These are phyloP conservation scores for Drosophila yakuba DNA, from an alignment of 1,140 invertebrate species.

Conservation along the genomic window DNA sequence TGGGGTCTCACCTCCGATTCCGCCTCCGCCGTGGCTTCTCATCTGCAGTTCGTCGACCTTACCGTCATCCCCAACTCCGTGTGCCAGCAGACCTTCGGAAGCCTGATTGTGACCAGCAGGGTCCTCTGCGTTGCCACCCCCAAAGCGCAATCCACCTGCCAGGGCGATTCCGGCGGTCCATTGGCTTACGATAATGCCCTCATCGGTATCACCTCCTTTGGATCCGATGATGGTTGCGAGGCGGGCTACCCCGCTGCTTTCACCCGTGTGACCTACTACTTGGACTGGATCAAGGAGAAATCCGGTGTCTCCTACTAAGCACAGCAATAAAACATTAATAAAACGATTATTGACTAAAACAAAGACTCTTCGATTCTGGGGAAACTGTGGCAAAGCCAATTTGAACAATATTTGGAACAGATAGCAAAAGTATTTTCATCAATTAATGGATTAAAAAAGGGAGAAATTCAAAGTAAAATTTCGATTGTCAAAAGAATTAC, in stretches of 20 bases:
- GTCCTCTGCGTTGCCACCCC: slow-evolving; percentile 57
- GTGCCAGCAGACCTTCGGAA: slow-evolving; percentile 30
- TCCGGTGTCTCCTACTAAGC: too few relatives aligned
- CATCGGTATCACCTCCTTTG: slow-evolving; percentile 86
- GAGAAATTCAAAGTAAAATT: too few relatives aligned
- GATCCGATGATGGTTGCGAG: slow-evolving; percentile 41
- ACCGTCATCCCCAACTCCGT: neutral
- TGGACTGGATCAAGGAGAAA: slow-evolving; percentile 85
- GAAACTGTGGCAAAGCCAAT: too few relatives aligned
- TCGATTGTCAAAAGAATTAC: too few relatives aligned
- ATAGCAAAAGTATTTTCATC: too few relatives aligned
- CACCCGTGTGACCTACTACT: slow-evolving; percentile 85
- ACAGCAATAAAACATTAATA: too few relatives aligned
- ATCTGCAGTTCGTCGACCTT: slow-evolving; percentile 37
- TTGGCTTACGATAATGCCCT: slow-evolving; percentile 81
- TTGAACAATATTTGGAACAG: too few relatives aligned
- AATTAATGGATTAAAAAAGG: too few relatives aligned
- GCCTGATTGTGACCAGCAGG: neutral
- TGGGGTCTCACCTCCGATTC: slow-evolving; percentile 56
- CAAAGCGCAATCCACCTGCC: slow-evolving; percentile 69
- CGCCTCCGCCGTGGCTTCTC: slow-evolving; percentile 22
- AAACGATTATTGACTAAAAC: too few relatives aligned
- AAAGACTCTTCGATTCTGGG: too few relatives aligned
- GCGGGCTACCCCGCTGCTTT: slow-evolving; percentile 85
- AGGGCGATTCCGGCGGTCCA: slow-evolving; percentile 86